A percentile compares a stretch with the other conserved stretches of the same genome.
Evolutionary conservation across 1,140 invertebrate genomes (phyloP).

Genomic region (Bombus huntii): DNA sequence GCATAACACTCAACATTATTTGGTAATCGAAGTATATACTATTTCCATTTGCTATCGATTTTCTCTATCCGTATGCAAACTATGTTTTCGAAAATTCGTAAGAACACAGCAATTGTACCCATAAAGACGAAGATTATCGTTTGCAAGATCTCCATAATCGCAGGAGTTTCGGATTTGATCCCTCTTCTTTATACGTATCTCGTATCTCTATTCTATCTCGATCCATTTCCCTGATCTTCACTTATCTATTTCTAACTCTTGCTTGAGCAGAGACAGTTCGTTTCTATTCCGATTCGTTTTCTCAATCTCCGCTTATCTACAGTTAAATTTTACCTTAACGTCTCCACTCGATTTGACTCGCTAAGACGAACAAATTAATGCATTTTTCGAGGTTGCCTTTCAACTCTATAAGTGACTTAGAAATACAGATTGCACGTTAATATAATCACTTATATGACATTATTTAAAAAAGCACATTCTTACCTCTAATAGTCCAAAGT

Average conservation of each 20-base stretch:
- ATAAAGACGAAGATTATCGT: slow-evolving; percentile 22
- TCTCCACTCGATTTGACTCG: neutral
- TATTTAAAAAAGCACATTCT: neutral
- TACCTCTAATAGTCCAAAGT: too few species aligned
- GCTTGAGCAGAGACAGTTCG: slow-evolving; percentile 17
- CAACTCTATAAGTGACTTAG: neutral
- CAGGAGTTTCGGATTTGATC: slow-evolving; percentile 34
- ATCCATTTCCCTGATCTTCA: slow-evolving; percentile 43
- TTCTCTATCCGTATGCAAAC: neutral
- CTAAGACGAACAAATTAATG: neutral
- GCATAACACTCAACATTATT: neutral
- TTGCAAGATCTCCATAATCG: slow-evolving; percentile 30
- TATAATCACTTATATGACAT: neutral
- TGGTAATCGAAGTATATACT: neutral
- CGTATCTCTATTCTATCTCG: slow-evolving; percentile 26
- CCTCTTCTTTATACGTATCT: slow-evolving; percentile 5
- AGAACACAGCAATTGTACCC: neutral
- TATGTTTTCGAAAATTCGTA: slow-evolving; percentile 10
- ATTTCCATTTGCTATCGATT: neutral
- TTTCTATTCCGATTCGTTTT: slow-evolving; percentile 23
- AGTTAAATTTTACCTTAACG: slow-evolving; percentile 28
- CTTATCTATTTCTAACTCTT: slow-evolving; percentile 43
- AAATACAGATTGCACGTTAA: neutral
- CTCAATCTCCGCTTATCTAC: slow-evolving; percentile 18
- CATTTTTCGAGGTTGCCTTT: neutral